These are phyloP conservation scores for Drosophila azteca DNA, from an alignment of 1,140 invertebrate species.

Conservation along the genomic window DNA sequence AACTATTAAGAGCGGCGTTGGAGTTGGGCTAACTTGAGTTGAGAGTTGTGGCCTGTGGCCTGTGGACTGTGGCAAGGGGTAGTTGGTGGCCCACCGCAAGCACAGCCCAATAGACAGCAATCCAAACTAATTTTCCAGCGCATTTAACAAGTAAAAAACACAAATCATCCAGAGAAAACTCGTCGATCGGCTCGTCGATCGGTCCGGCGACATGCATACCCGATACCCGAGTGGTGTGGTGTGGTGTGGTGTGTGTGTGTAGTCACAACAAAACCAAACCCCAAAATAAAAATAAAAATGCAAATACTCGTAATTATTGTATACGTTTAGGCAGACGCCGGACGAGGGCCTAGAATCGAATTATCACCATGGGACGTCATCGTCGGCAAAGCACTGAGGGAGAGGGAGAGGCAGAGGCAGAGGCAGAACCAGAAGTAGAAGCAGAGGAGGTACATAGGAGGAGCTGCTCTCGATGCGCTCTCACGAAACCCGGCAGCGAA, in stretches of 20 bases:
- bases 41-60: neutral
- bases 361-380: constrained; percentile 66
- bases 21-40: neutral
- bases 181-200: constrained; percentile 15
- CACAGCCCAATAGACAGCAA: constrained; percentile 32
- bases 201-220: neutral
- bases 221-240: neutral
- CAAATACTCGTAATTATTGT: constrained; percentile 69
- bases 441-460: neutral
- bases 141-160: constrained; percentile 61
- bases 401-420: neutral
- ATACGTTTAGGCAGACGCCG: constrained; percentile 59
- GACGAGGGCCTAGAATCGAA: constrained; percentile 61
- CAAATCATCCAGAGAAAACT: constrained; percentile 23
- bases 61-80: neutral
- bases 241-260: neutral
- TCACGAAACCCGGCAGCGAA: constrained; percentile 57
- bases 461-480: constrained; percentile 31
- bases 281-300: constrained; percentile 49
- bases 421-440: neutral
- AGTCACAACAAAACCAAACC: constrained; percentile 63
- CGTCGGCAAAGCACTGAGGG: neutral
- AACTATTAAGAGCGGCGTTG: constrained; percentile 21
- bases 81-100: constrained; percentile 1
- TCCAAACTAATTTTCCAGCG: constrained; percentile 70